Evolutionary conservation across 1,140 invertebrate species (phyloP).

Genomic region (Zaprionus lachaisei): DNA sequence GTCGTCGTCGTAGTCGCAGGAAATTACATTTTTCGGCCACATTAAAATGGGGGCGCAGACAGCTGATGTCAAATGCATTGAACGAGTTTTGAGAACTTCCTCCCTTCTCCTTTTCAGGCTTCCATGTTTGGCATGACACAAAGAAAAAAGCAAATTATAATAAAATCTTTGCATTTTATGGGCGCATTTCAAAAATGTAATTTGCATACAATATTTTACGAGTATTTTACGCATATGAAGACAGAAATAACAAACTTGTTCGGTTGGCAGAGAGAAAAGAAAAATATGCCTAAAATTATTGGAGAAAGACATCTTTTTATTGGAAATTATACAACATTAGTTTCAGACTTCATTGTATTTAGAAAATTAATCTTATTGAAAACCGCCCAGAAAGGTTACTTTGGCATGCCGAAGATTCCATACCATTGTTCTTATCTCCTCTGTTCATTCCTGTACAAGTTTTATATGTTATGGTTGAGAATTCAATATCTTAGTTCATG

Average conservation of each 20-base stretch:
- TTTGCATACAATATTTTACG: constrained; percentile 79
- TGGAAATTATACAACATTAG: no score
- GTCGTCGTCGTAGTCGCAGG: constrained; percentile 47
- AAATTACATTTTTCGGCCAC: constrained; percentile 81
- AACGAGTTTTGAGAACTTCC: constrained; percentile 52
- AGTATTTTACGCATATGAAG: constrained; percentile 34
- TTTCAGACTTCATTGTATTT: no score
- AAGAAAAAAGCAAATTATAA: constrained; percentile 65
- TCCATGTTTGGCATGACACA: constrained; percentile 7
- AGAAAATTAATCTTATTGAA: no score
- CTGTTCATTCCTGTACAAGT: no score
- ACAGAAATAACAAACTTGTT: not conserved
- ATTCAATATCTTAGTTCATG: no score
- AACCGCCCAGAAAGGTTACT: no score
- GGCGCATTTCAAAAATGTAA: constrained; percentile 61
- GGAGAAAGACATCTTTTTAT: not conserved
- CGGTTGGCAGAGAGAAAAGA: not conserved
- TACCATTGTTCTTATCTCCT: no score
- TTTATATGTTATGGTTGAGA: no score
- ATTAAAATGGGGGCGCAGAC: constrained; percentile 69
- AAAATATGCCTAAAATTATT: not conserved
- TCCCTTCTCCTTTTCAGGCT: not conserved
- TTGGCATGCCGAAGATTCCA: no score
- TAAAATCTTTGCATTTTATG: constrained; percentile 71
- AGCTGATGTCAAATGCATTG: constrained; percentile 77